Base-by-base conservation (phyloP, 2,113 vertebrate species). In the Pterocles burchelli region DNA sequence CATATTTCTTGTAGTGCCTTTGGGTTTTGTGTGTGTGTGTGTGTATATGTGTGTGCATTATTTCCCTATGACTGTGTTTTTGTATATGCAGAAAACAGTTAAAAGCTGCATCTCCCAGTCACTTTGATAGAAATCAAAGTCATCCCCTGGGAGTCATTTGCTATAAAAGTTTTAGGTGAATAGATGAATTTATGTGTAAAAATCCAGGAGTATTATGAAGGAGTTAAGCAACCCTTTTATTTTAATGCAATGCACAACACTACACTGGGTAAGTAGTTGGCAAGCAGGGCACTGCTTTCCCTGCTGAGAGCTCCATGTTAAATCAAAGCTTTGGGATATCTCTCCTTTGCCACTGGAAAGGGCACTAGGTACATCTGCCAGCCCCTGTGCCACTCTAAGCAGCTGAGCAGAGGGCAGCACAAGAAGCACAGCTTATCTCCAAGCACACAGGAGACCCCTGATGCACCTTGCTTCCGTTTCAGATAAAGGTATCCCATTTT, bases 361-460 rank as follows among this genome's bases (percentile, higher is more conserved):
- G 22, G 17, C 5, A 2, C 11, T 29, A 24, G 4, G 24, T 66
- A 48, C 25, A 71, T 17, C 57, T 9, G 16, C 29, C 49, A 88
- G 14, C 4, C 31, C 33, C 41, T 0, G 0, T 0, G 0, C 15
- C 3, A 4, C 71, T 76, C 58, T 13, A 3, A 41, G 55, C 41
- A 18, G 7, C 49, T 71, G 59, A 55, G 46, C 46, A 80, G 25
- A 41, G 26, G 26, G 34, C 68, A 66, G 21, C 31, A n/a, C 0
- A 0, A 45, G 71, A 76, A 61, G 29, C 11, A 16, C 0, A 0
- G 13, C 3, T 3, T 15, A 12, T n/a, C 22, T 85, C 28, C 0
- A 4, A 74, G 24, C 13, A 8, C 12, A 45, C 6, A 41, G n/a
- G 4, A 70, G 14, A 55, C 15, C 38, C n/a, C 12, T 8, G 45